These are phyloP conservation scores for Cantharis rustica DNA, from an alignment of 2,888 invertebrate genomes.

Conservation along the genomic window DNA sequence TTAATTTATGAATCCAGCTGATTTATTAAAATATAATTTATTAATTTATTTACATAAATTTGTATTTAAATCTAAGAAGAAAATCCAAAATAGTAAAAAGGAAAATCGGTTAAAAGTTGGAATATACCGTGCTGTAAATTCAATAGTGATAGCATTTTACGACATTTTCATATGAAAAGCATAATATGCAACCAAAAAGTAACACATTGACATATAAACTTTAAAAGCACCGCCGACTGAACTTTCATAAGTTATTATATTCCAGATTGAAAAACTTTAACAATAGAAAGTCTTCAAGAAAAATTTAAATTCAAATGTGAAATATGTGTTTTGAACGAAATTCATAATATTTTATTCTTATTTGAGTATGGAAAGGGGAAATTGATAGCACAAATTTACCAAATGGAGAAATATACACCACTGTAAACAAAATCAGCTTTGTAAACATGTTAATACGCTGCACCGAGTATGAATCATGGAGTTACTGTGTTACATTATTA, in stretches of 20 bases:
- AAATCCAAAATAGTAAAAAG: background rate
- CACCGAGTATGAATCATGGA: constrained; percentile 45
- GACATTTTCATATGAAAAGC: background rate
- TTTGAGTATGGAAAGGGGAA: constrained; percentile 17
- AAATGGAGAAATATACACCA: constrained; percentile 34
- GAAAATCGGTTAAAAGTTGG: background rate
- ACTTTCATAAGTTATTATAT: constrained; percentile 40
- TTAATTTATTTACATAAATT: background rate
- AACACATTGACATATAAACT: constrained; percentile 11
- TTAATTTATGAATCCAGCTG: background rate
- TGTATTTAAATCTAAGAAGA: background rate
- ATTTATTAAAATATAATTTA: background rate
- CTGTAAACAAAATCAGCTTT: constrained; percentile 46
- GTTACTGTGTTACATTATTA: constrained; percentile 45
- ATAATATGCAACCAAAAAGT: background rate
- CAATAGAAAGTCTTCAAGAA: constrained; percentile 30
- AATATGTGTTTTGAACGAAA: constrained; percentile 30
- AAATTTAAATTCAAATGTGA: constrained; percentile 30
- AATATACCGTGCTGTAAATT: background rate
- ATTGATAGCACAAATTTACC: constrained; percentile 22
- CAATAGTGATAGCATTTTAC: background rate
- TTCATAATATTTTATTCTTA: constrained; percentile 35
- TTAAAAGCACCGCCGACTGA: background rate
- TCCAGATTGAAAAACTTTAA: constrained; percentile 47
- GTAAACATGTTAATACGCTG: constrained; percentile 46